phyloP scores from a whole-genome alignment of 2,888 invertebrate genomes.

The Sturmia bella region DNA sequence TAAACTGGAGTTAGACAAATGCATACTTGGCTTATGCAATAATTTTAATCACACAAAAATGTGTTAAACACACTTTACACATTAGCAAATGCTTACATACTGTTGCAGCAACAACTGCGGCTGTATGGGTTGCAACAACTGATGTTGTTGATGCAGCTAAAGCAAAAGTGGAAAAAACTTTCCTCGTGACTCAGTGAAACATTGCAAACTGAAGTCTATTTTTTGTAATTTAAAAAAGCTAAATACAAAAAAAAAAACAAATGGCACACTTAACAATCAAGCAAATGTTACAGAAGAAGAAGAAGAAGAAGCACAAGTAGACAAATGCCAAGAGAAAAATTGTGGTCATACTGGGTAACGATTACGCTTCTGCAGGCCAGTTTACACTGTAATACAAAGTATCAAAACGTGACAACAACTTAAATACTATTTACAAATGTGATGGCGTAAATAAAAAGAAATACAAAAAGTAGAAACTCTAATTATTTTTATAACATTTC shows the following conservation, averaged over 20 bases:
- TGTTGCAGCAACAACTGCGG: not conserved
- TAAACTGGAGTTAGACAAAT: slow-evolving; percentile 3
- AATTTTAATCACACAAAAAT: slow-evolving; percentile 54
- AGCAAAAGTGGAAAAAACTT: slow-evolving; percentile 58
- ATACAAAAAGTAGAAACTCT: too few species aligned
- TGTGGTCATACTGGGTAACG: too few species aligned
- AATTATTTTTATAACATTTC: too few species aligned
- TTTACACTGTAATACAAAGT: too few species aligned
- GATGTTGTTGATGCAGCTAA: slow-evolving; percentile 1
- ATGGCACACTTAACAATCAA: slow-evolving; percentile 32
- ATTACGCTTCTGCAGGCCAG: too few species aligned
- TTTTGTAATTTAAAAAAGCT: slow-evolving; percentile 27
- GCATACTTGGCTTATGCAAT: slow-evolving; percentile 42
- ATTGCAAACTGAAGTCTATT: slow-evolving; percentile 32
- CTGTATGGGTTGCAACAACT: not conserved
- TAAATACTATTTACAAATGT: too few species aligned
- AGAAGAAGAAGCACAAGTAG: too few species aligned
- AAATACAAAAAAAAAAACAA: slow-evolving; percentile 26
- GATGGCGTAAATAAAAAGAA: too few species aligned
- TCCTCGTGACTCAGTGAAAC: slow-evolving; percentile 61
- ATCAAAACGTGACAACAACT: too few species aligned
- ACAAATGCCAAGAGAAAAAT: too few species aligned
- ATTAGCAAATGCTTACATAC: slow-evolving; percentile 20
- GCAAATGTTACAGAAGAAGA: not conserved
- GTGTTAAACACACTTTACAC: slow-evolving; percentile 48